A percentile compares a stretch with the other conserved stretches of the same genome.
Conservation (phyloP, 2,888 invertebrate genomes). For the Epistrophella euchroma region DNA sequence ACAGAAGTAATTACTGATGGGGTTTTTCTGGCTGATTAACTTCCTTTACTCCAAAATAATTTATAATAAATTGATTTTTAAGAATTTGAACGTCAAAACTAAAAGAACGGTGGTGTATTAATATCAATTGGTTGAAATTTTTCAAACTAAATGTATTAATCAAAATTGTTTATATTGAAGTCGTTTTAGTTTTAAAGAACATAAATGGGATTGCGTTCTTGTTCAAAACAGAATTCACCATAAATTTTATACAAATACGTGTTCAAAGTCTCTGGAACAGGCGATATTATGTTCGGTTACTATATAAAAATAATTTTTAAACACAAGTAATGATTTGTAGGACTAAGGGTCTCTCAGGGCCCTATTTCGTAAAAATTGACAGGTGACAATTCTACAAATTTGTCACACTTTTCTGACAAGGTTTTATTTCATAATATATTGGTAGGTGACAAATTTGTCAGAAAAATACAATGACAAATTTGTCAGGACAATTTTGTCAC, state of each 20-base stretch:
- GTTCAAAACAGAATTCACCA: neutral
- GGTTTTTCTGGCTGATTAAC: slow-evolving; percentile 3
- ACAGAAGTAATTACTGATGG: neutral
- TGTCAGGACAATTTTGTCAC: no score
- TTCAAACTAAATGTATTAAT: neutral
- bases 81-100: neutral
- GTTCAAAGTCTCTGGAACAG: neutral
- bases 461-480: no score
- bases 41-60: neutral
- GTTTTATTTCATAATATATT: no score
- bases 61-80: slow-evolving; percentile 26
- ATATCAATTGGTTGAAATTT: neutral
- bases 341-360: no score
- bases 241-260: neutral
- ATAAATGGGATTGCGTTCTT: neutral
- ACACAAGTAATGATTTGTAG: no score
- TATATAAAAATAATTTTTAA: no score
- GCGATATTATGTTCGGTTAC: neutral
- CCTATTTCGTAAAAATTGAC: no score
- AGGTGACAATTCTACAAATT: no score
- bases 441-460: no score
- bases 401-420: no score
- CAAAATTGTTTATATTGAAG: neutral
- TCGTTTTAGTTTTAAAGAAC: neutral
- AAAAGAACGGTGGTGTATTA: neutral